Conservation (phyloP, 2,113 vertebrate species). For the Eubucco bourcierii region DNA sequence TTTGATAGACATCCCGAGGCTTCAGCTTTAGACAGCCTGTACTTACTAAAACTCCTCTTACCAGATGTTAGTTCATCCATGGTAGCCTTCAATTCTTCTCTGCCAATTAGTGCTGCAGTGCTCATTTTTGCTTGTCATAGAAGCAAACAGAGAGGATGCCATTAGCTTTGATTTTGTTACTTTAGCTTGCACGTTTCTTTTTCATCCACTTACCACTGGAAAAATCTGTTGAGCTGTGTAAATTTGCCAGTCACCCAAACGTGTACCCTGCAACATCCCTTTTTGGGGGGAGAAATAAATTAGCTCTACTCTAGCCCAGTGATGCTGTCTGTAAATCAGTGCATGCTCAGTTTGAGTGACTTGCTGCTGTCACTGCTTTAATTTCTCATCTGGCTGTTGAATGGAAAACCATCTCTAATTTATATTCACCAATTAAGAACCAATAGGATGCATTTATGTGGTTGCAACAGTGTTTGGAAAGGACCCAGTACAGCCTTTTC, state of each 20-base stretch:
- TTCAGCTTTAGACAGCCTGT: background rate
- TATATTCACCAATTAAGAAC: slow-evolving; percentile 12
- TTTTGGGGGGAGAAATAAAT: background rate
- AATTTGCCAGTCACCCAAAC: background rate
- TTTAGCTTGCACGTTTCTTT: background rate
- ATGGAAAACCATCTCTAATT: background rate
- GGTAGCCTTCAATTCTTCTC: slow-evolving; percentile 18
- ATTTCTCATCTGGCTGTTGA: background rate
- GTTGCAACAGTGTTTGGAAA: background rate
- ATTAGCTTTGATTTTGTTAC: background rate
- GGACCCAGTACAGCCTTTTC: background rate
- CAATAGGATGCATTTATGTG: background rate
- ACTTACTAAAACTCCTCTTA: slow-evolving; percentile 19
- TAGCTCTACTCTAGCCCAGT: background rate
- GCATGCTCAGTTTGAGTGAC: background rate
- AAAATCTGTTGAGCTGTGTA: background rate
- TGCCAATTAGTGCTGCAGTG: background rate
- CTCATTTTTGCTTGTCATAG: background rate
- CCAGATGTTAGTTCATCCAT: background rate
- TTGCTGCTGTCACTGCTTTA: background rate
- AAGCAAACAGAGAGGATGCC: background rate
- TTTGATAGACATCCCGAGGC: background rate
- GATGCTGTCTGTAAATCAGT: background rate
- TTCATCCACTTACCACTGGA: background rate
- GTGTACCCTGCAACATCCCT: background rate